Evolutionary conservation across 2,113 vertebrate genomes (phyloP).

Genomic region (Sigmodon hispidus): DNA sequence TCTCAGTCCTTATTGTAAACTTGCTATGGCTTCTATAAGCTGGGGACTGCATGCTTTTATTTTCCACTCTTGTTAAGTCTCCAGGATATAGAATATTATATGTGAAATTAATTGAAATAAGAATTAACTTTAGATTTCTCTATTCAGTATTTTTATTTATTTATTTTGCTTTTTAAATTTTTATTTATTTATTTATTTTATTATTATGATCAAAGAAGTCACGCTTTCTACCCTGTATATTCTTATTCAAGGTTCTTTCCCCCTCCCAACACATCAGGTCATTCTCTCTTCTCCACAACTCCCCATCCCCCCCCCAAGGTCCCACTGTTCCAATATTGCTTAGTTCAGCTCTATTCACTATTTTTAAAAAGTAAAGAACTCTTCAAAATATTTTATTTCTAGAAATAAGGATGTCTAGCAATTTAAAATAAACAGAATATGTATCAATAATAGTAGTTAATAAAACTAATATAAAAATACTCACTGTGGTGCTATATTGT

Average conservation of each 20-base stretch:
- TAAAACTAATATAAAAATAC: constrained; percentile 25
- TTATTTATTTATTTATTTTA: too few species aligned
- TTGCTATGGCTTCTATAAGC: not conserved
- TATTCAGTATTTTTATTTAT: too few species aligned
- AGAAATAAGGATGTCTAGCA: not conserved
- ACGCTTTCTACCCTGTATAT: too few species aligned
- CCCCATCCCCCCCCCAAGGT: too few species aligned
- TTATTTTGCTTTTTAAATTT: too few species aligned
- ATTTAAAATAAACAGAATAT: not conserved
- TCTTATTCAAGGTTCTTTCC: too few species aligned
- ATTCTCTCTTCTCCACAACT: too few species aligned
- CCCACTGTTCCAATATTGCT: too few species aligned
- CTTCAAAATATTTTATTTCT: not conserved
- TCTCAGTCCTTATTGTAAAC: constrained; percentile 8
- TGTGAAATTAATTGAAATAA: constrained; percentile 29
- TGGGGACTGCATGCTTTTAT: not conserved
- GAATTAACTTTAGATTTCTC: constrained; percentile 36
- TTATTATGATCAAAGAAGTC: too few species aligned
- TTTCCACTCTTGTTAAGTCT: constrained; percentile 53
- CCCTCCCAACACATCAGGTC: too few species aligned
- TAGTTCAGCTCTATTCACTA: too few species aligned
- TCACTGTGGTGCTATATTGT: too few species aligned
- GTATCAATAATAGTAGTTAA: not conserved
- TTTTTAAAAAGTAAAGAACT: not conserved
- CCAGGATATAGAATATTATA: constrained; percentile 36